phyloP scores from a whole-genome alignment of 2,797 vertebrate genomes.

The Buphagus erythrorhynchus region DNA sequence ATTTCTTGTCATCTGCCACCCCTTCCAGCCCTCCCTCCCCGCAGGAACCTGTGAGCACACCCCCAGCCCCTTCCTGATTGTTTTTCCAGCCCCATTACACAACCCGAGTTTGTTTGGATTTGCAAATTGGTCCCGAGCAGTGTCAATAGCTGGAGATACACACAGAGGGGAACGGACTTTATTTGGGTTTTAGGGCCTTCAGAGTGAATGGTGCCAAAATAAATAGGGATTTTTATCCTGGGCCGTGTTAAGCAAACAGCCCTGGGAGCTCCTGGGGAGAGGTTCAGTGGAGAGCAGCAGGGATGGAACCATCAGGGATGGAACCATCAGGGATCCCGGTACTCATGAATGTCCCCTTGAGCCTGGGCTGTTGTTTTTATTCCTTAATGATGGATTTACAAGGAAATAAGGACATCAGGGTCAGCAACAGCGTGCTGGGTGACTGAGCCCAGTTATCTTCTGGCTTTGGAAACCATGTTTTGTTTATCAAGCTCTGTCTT shows the following conservation, averaged over 20 bases:
- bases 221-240: constrained; percentile 9
- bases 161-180: background rate
- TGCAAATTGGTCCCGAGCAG: constrained; percentile 17
- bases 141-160: constrained; percentile 29
- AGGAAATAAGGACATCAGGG: background rate
- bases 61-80: constrained; percentile 46
- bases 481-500: background rate
- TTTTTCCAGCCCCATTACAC: constrained; percentile 56
- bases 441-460: background rate
- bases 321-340: background rate
- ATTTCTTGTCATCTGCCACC: constrained; percentile 4
- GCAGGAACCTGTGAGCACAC: background rate
- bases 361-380: background rate
- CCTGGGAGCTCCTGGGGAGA: background rate
- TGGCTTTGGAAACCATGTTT: background rate
- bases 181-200: constrained; percentile 46
- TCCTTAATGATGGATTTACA: constrained; percentile 21
- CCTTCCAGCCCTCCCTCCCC: constrained; percentile 18
- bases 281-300: background rate
- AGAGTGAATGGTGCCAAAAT: background rate
- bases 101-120: background rate
- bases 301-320: background rate
- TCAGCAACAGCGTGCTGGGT: background rate
- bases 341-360: background rate
- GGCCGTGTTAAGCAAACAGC: background rate